Conservation (phyloP, 2,113 vertebrate genomes). For the human (Homo sapiens) region GRCh38 chr5:18462001-18462500, state of each 20-base stretch:
- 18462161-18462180: not conserved
- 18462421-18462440: not conserved
- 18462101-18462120: not conserved
- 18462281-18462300: not conserved
- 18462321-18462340: not conserved
- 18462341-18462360: not conserved
- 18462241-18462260: not conserved
- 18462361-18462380: not conserved
- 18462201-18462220: not conserved
- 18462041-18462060: not conserved
- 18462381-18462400: not conserved
- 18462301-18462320: not conserved
- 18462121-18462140: not conserved
- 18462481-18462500: not conserved
- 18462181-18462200: not conserved
- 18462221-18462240: not conserved
- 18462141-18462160: not conserved
- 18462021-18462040: not conserved
- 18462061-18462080: not conserved
- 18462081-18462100: not conserved
- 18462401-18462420: not conserved
- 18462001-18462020: not conserved
- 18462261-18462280: not conserved
- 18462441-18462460: not conserved
- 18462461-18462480: not conserved